Conservation (phyloP, 2,888 invertebrate species). For the Pseudococcus jackbeardsleyi region DNA sequence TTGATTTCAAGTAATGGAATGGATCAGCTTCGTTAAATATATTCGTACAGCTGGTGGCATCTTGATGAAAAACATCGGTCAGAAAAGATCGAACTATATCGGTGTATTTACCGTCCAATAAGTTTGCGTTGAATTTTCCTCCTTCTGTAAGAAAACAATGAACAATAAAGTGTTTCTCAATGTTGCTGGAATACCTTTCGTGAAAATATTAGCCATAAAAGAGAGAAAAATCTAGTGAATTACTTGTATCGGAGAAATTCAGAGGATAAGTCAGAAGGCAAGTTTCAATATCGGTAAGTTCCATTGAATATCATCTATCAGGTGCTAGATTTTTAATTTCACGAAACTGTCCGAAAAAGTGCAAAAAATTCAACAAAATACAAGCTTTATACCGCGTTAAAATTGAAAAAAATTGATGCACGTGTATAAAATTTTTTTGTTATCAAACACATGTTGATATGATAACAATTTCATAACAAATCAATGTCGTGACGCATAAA, state of each 20-base stretch:
- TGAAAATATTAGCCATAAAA: neutral
- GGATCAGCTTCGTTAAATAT: conserved; percentile 28
- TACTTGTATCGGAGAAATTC: neutral
- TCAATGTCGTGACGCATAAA: neutral
- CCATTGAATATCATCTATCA: conserved; percentile 3
- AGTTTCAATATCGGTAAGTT: neutral
- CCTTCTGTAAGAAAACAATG: neutral
- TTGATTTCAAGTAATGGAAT: conserved; percentile 29
- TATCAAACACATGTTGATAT: conserved; percentile 7
- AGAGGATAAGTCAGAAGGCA: conserved; percentile 6
- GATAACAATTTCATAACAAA: neutral
- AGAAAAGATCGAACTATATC: conserved; percentile 20
- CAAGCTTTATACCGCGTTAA: neutral
- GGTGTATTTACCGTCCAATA: neutral
- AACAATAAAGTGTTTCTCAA: neutral
- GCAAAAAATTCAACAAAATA: neutral
- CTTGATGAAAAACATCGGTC: conserved; percentile 29
- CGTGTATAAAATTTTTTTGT: neutral
- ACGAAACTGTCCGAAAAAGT: neutral
- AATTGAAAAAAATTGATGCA: neutral
- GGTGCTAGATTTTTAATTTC: neutral
- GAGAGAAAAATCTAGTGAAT: neutral
- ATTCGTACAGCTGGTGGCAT: neutral
- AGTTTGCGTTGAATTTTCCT: neutral
- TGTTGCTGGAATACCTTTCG: neutral